Base-by-base conservation (phyloP, 2,797 vertebrate genomes). In the Sciurus carolinensis region DNA sequence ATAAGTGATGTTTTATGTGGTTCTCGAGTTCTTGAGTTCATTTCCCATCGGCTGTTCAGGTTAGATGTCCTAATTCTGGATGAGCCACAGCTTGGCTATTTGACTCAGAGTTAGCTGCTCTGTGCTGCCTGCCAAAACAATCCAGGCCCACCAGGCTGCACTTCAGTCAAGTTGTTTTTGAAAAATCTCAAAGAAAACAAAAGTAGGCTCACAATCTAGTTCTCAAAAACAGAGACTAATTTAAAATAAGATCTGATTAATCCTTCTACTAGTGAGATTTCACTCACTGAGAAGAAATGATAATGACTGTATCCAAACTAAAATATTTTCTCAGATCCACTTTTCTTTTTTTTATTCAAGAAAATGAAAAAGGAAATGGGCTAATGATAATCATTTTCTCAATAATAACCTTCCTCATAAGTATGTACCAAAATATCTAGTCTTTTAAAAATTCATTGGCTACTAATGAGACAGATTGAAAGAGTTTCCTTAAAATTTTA, bases 181-280 rank as follows among this genome's bases (percentile, higher is more conserved):
- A 86, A 92, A 94, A 93, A 83, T 54, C 75, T 22, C 50, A 80
- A 85, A 91, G 76, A 92, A 96, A 91, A 87, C n/a, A 84, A 94
- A 95, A 95, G 26, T 57, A 93, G 39, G 18, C 26, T 95, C 14
- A 89, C 42, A 91, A 50, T 76, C 96, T 69, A 62, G 39, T 94
- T 84, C 81, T 90, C 47, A 91, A 91, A 95, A 93, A 83, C 22
- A 77, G 73, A 80, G 22, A 1, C 57, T 36, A 75, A 81, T 85
- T 96, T 66, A 84, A 81, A 92, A 76, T 81, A 54, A 77, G 69
- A 15, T 83, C 54, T 91, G 30, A 83, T 71, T 62, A 86, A 91
- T 76, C n/a, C 44, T 81, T 87, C 8, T 33, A 36, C 33, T 72
- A 81, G 4, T 62, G 57, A 91, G 28, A 87, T 72, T 94, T 87